Evolutionary conservation across 2,797 vertebrate genomes (phyloP).

Genomic region (Echiichthys vipera): DNA sequence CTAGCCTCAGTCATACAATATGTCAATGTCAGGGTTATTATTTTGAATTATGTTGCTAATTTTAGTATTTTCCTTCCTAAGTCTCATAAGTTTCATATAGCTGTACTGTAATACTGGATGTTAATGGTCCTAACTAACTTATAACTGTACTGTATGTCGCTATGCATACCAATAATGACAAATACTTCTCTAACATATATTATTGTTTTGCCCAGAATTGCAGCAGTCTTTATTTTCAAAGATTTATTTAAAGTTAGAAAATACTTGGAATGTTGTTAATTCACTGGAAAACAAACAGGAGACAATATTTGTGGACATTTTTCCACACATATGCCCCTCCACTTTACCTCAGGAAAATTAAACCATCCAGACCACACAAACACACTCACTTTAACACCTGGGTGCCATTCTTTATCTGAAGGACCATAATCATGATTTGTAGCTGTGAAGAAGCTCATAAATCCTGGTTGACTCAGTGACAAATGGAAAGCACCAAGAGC

Average conservation of each 20-base stretch:
- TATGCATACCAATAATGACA: background rate
- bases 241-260: background rate
- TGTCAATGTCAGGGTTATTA: background rate
- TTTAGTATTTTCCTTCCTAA: background rate
- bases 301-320: background rate
- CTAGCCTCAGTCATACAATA: background rate
- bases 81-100: background rate
- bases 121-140: background rate
- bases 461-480: constrained; percentile 70
- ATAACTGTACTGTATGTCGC: rapidly evolving
- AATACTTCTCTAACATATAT: background rate
- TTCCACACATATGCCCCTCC: background rate
- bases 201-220: background rate
- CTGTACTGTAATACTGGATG: background rate
- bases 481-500: constrained; percentile 52
- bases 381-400: constrained; percentile 35
- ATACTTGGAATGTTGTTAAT: background rate
- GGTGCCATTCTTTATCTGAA: constrained; percentile 54
- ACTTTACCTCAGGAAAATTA: background rate
- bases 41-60: background rate
- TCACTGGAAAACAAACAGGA: background rate
- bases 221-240: background rate
- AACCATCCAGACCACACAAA: constrained; percentile 38
- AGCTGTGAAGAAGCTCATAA: constrained; percentile 55
- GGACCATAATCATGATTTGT: constrained; percentile 69